phyloP scores from a whole-genome alignment of 1,140 invertebrate genomes.

The Papilio xuthus region DNA sequence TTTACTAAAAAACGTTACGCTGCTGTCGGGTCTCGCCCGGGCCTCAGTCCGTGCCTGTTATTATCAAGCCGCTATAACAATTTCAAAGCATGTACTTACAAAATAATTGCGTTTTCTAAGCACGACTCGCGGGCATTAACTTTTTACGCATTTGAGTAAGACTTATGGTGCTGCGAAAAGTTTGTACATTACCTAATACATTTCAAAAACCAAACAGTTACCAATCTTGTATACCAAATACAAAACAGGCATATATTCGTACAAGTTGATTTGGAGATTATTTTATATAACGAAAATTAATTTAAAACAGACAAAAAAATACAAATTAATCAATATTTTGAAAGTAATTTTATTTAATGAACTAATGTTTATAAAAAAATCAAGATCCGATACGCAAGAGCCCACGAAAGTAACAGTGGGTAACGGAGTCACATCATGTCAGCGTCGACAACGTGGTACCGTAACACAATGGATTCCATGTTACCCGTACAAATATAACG shows the following conservation, averaged over 20 bases:
- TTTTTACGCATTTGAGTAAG: constrained; percentile 62
- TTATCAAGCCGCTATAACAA: constrained; percentile 74
- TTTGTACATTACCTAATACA: constrained; percentile 4
- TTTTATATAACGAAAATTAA: no score
- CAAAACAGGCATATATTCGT: no score
- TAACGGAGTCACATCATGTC: constrained; percentile 32
- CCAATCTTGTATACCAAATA: no score
- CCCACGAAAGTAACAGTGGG: constrained; percentile 29
- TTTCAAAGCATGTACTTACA: constrained; percentile 70
- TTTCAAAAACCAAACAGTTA: neutral
- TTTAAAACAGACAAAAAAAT: neutral
- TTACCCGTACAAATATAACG: neutral
- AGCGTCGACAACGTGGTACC: constrained; percentile 14
- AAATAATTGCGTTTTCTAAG: constrained; percentile 78
- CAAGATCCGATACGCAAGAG: neutral
- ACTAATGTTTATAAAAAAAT: neutral
- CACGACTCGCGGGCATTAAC: constrained; percentile 75
- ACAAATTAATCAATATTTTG: neutral
- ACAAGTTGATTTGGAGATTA: no score
- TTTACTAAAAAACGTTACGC: constrained; percentile 42
- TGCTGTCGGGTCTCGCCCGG: constrained; percentile 45
- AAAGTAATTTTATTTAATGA: neutral
- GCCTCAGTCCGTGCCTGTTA: constrained; percentile 69
- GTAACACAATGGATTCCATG: constrained; percentile 27
- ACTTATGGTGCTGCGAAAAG: constrained; percentile 38